Evolutionary conservation across 1,140 invertebrate genomes (phyloP).

Genomic region (Dolichoris vasculosae): DNA sequence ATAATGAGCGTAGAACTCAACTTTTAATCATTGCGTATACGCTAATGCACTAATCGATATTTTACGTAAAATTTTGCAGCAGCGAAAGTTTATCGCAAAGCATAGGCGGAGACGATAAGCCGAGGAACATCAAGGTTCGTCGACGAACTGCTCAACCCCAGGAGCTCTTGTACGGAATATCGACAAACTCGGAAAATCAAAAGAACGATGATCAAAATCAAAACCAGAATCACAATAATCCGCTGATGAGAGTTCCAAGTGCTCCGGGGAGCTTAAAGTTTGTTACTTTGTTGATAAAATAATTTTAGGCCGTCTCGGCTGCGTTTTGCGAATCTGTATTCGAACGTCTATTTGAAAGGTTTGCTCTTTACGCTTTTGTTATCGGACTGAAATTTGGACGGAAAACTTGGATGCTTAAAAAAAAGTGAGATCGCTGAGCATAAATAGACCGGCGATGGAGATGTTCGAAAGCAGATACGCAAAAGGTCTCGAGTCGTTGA

Average conservation of each 20-base stretch:
- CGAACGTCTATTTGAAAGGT: not conserved
- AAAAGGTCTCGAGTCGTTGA: not conserved
- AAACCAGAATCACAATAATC: slow-evolving; percentile 72
- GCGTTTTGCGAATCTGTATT: slow-evolving; percentile 37
- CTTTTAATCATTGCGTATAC: too few relatives aligned
- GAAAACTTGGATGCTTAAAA: too few relatives aligned
- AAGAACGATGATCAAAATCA: slow-evolving; percentile 70
- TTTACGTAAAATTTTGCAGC: slow-evolving; percentile 51
- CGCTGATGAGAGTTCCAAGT: slow-evolving; percentile 81
- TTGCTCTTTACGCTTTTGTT: not conserved
- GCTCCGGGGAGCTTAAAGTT: slow-evolving; percentile 80
- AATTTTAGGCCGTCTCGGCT: slow-evolving; percentile 22
- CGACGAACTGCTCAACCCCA: slow-evolving; percentile 80
- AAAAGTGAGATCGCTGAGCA: not conserved
- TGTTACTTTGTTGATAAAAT: slow-evolving; percentile 54
- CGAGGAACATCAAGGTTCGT: slow-evolving; percentile 77
- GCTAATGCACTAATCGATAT: too few relatives aligned
- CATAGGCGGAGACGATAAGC: slow-evolving; percentile 65
- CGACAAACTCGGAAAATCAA: slow-evolving; percentile 61
- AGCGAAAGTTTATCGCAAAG: slow-evolving; percentile 69
- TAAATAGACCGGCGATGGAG: not conserved
- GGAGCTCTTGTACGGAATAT: slow-evolving; percentile 80
- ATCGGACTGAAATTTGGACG: too few relatives aligned
- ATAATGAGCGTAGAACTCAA: too few relatives aligned
- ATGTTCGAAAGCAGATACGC: not conserved